These are phyloP conservation scores for Spatulosminthurus flaviceps DNA, from an alignment of 2,888 invertebrate genomes.

Conservation along the genomic window DNA sequence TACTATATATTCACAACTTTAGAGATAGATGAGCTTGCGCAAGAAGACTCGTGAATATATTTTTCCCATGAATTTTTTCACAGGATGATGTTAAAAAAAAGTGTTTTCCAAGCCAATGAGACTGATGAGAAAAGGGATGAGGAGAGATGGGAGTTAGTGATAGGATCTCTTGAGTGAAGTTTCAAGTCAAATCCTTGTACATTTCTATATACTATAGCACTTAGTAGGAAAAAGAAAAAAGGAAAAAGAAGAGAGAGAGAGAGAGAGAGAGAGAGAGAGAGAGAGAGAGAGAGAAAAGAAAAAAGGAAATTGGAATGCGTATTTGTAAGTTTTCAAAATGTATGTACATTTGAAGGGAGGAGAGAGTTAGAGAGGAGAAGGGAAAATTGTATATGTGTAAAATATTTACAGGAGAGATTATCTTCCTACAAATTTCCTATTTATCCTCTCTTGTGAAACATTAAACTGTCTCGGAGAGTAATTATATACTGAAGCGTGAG, in stretches of 20 bases:
- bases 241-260: no score
- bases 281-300: constrained; percentile 6
- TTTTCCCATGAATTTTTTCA: not conserved
- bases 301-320: not conserved
- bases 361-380: no score
- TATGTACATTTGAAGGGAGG: not conserved
- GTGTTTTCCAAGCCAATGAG: not conserved
- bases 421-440: not conserved
- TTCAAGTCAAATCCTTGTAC: not conserved
- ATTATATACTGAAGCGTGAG: constrained; percentile 10
- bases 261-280: no score
- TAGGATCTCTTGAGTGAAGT: constrained; percentile 8
- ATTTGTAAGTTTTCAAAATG: not conserved
- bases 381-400: not conserved
- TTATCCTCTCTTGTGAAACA: constrained; percentile 26
- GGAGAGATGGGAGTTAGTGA: constrained; percentile 16
- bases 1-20: no score
- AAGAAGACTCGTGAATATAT: no score
- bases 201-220: no score
- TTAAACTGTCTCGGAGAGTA: constrained; percentile 10
- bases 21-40: no score
- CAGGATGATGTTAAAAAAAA: not conserved
- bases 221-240: no score
- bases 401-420: not conserved
- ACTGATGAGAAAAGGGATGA: constrained; percentile 6